Conservation (phyloP, 2,888 invertebrate species). For the Ceraclea dissimilis region DNA sequence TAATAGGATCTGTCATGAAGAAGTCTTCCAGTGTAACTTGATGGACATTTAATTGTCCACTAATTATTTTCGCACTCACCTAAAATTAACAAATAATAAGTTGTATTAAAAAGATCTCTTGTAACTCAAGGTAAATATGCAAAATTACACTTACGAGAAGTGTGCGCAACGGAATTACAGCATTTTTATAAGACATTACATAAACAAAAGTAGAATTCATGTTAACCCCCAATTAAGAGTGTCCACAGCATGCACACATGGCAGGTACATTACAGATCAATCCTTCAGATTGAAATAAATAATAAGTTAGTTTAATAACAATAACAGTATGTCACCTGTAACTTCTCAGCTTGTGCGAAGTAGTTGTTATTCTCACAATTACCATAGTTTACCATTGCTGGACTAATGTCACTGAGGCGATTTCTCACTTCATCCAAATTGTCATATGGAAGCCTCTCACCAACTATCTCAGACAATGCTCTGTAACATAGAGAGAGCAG, state of each 20-base stretch:
- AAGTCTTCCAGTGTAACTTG: slow-evolving; percentile 75
- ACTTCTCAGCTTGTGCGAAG: slow-evolving; percentile 69
- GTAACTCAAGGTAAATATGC: neutral
- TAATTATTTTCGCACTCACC: slow-evolving; percentile 45
- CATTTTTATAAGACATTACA: too few species aligned
- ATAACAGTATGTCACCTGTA: slow-evolving; percentile 49
- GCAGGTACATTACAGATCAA: too few species aligned
- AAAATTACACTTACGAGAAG: neutral
- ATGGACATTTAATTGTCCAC: slow-evolving; percentile 59
- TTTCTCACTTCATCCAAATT: slow-evolving; percentile 71
- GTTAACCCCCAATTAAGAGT: too few species aligned
- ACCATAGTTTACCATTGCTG: slow-evolving; percentile 81
- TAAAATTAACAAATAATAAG: slow-evolving; percentile 25
- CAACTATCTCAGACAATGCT: slow-evolving; percentile 86
- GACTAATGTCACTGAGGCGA: slow-evolving; percentile 79
- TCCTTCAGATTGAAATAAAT: too few species aligned
- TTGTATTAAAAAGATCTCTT: neutral
- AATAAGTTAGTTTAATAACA: neutral
- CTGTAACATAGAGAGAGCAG: slow-evolving; percentile 37
- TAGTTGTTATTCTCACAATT: slow-evolving; percentile 78
- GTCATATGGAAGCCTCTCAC: slow-evolving; percentile 75
- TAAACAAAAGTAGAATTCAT: too few species aligned
- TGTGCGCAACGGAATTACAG: neutral
- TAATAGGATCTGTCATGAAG: slow-evolving; percentile 94
- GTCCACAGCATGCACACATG: too few species aligned